Evolutionary conservation across 2,888 invertebrate genomes (phyloP).

Genomic region (Drosophila eohydei): DNA sequence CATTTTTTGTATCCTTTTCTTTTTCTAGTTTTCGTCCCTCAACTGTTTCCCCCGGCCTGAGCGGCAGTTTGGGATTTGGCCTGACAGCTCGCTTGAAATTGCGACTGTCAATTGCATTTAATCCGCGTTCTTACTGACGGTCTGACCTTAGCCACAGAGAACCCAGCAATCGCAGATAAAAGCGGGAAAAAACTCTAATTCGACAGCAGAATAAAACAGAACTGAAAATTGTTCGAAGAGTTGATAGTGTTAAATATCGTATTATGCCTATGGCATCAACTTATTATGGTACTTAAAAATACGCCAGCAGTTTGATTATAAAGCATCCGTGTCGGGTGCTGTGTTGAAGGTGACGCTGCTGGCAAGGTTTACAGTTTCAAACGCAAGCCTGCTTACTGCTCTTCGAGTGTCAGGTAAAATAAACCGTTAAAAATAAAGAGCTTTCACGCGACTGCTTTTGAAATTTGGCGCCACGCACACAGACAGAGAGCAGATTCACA

Average conservation of each 20-base stretch:
- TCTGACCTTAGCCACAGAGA: conserved; percentile 64
- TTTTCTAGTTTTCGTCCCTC: conserved; percentile 28
- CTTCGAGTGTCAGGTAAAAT: conserved; percentile 64
- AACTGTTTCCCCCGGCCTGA: conserved; percentile 32
- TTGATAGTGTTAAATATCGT: background rate
- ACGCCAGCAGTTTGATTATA: conserved; percentile 6
- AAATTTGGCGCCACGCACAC: conserved; percentile 74
- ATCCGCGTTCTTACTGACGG: conserved; percentile 68
- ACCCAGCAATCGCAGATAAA: background rate
- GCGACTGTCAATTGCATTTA: conserved; percentile 84
- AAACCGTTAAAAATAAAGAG: conserved; percentile 74
- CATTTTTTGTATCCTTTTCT: conserved; percentile 9
- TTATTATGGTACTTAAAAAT: conserved; percentile 10
- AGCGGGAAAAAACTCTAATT: conserved; percentile 10
- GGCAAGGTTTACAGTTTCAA: conserved; percentile 71
- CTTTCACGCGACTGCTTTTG: conserved; percentile 73
- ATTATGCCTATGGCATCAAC: background rate
- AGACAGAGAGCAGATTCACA: conserved; percentile 12
- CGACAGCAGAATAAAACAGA: conserved; percentile 15
- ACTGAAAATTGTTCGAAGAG: conserved; percentile 21
- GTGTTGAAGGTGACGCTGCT: conserved; percentile 48
- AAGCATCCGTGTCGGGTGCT: conserved; percentile 30
- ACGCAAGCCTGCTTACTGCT: conserved; percentile 35
- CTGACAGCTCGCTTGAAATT: conserved; percentile 83
- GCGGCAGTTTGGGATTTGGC: conserved; percentile 78